phyloP scores from a whole-genome alignment of 2,113 vertebrate species.

The Rhinoptilus africanus region DNA sequence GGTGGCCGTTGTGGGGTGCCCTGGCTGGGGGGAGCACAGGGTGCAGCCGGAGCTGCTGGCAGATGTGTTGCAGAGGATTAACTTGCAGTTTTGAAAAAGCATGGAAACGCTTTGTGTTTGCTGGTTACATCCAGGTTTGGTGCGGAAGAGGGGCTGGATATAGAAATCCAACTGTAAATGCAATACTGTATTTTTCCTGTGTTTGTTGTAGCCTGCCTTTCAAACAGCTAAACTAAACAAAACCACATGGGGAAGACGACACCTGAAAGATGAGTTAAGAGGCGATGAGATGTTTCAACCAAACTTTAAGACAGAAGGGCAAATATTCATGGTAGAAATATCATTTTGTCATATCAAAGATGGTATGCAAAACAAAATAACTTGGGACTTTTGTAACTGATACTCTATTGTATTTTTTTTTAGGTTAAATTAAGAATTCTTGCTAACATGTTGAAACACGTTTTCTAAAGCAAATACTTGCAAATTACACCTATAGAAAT shows the following conservation, averaged over 20 bases:
- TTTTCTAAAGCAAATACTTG: constrained; percentile 48
- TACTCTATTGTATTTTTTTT: not conserved
- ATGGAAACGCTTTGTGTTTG: accelerated
- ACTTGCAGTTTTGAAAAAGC: not conserved
- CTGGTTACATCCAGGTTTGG: not conserved
- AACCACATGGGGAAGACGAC: not conserved
- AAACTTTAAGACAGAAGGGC: not conserved
- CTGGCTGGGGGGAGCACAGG: not conserved
- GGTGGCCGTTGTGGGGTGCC: not conserved
- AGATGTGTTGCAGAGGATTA: not conserved
- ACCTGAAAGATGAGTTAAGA: not conserved
- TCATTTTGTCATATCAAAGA: constrained; percentile 10
- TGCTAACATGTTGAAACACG: not conserved
- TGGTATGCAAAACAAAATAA: not conserved
- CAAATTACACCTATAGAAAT: constrained; percentile 24
- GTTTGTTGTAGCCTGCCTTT: not conserved
- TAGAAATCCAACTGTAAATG: not conserved
- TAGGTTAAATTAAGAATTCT: constrained; percentile 34
- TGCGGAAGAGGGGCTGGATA: not conserved
- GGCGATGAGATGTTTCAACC: not conserved
- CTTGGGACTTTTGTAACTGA: constrained; percentile 29
- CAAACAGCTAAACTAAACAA: not conserved
- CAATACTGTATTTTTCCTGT: not conserved
- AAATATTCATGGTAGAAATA: constrained; percentile 12
- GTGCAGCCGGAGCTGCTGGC: not conserved